Evolutionary conservation across 2,888 invertebrate genomes (phyloP), one percentile per base, ranked within the genome.

Genomic region (Agonopterix subpropinquella): DNA sequence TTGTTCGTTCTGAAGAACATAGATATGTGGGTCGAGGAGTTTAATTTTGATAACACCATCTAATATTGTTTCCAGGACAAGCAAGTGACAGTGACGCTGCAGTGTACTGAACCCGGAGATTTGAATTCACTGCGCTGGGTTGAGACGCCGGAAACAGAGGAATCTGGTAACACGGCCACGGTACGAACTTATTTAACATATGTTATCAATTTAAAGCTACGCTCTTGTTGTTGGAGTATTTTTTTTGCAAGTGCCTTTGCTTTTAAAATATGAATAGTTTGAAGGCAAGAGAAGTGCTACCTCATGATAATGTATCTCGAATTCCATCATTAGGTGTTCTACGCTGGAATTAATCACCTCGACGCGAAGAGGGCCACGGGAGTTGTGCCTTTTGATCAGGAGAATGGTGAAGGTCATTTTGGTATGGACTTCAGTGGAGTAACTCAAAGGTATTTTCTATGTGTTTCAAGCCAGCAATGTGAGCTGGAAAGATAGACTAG

Each of bases 351-450:
- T 5, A 74, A 64, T 45, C 58, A 59, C 2, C 49, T 56, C 1
- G 73, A 73, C 15, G 55, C 64, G 0, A 71, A 67, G 41, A 65
- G 53, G 43, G 67, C 69, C 8, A 57, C 56, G 2, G 69, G 67
- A 13, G 47, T 59, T 0, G 45, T 59, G 10, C 36, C 56, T 2
- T 41, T 53, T 5, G 52, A 48, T 7, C n/a, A 49, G 28, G 36
- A 44, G 4, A 50, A 52, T 15, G 36, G 53, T 5, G 41, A 52
- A n/a, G 46, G 52, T 28, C n/a, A n/a, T 8, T 73, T 62, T 44
- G 76, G 73, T 36, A 73, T 75, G 66, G 78, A 79, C 43, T 81
- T 73, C 49, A 78, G 80, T 50, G 80, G 80, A n/a, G 55, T 59
- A 3, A 73, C 71, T 11, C 55, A 65, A 28, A 28, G 28, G 28